Base-by-base conservation (phyloP, 2,888 invertebrate species). In the Apodemia zela region DNA sequence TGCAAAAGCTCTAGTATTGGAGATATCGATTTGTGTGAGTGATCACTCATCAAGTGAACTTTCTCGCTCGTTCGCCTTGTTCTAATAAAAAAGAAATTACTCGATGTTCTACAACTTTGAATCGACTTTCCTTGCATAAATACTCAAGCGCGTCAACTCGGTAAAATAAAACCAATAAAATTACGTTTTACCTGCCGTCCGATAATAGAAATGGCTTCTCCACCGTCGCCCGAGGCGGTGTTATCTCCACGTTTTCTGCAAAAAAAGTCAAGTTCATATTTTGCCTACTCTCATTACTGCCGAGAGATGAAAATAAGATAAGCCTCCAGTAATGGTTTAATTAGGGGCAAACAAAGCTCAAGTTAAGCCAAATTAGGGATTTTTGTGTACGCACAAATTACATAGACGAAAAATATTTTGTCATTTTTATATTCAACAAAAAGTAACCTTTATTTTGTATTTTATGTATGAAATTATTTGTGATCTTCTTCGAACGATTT, bases 201-300 rank as follows among this genome's bases (percentile, higher is more conserved):
- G 96, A 97, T 62, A 97, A 92, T 45, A 97, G 90, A 78, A 97
- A 97, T n/a, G 96, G 96, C 75, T 97, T 97, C 74, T 96, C 96
- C 10, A 95, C 94, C 0, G 93, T 87, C 0, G 95, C 96, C 66
- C 94, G 93, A 2, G 97, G 96, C 18, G 95, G 93, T 2, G 93
- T 93, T 0, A 78, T 73, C 68, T 87, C 86, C 18, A 75, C 66
- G 67, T 75, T 84, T 69, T 87, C 88, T 88, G 80, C 45, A 74
- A 73, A 63, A 33, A 42, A 62, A 38, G 58, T 45, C 13, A 58
- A 17, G 17, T 42, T 29, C 17, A 25, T 54, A 54, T 25, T 15
- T 21, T 15, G 5, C 15, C 5, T 49, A 49, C 18, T 54, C 54
- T 54, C 25, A 21, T 51, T 51, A 25, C 21, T 54, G 13, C 11